These are phyloP conservation scores for Oreonectes daqikongensis DNA, from an alignment of 2,797 vertebrate species.

Conservation along the genomic window DNA sequence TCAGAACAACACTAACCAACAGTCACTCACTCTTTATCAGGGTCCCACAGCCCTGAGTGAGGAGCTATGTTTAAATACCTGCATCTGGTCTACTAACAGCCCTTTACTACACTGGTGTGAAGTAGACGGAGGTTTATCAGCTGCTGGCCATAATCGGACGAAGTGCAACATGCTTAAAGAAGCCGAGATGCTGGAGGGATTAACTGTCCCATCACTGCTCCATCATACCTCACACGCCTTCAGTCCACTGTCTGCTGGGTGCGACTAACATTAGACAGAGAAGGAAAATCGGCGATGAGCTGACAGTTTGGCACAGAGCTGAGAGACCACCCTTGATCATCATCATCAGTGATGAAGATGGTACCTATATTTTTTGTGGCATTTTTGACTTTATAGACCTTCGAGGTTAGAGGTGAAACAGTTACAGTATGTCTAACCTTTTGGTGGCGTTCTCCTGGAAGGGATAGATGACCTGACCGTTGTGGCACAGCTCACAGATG, in stretches of 20 bases:
- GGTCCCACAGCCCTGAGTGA: slow-evolving; percentile 11
- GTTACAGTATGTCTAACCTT: slow-evolving; percentile 77
- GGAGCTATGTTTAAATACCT: slow-evolving; percentile 37
- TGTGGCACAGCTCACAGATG: slow-evolving; percentile 97
- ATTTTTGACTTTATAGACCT: too few relatives aligned
- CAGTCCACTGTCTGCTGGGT: slow-evolving; percentile 34
- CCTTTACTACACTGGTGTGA: slow-evolving; percentile 40
- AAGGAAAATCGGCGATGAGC: slow-evolving; percentile 3
- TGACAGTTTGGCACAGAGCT: neutral
- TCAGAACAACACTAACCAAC: neutral
- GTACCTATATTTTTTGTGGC: neutral
- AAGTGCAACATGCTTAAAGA: slow-evolving; percentile 27
- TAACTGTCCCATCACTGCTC: slow-evolving; percentile 45
- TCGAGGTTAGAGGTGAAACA: too few relatives aligned
- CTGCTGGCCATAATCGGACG: slow-evolving; percentile 35
- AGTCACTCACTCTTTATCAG: slow-evolving; percentile 21
- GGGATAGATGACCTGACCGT: slow-evolving; percentile 94
- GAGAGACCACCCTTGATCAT: neutral
- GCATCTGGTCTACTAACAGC: slow-evolving; percentile 22
- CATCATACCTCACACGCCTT: slow-evolving; percentile 12
- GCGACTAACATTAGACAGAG: slow-evolving; percentile 49
- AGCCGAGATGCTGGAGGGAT: slow-evolving; percentile 61
- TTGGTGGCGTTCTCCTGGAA: slow-evolving; percentile 94
- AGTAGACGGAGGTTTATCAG: slow-evolving; percentile 53
- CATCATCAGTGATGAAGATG: neutral